Percentiles rank a stretch among this genome's conserved stretches.
Conservation (phyloP, 1,140 invertebrate species). For the Piezodorus guildinii region DNA sequence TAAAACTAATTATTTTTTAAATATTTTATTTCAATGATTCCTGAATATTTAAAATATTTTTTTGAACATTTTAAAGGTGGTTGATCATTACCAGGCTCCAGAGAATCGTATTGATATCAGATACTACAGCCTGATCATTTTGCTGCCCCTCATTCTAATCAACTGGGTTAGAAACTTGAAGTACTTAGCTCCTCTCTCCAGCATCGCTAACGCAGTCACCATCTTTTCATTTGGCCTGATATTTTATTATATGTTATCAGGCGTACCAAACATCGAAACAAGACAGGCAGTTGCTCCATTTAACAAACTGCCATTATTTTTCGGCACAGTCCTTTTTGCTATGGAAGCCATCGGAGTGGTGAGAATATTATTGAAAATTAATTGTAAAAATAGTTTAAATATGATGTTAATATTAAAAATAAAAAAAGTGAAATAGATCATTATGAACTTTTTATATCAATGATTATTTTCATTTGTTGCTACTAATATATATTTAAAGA, state of each 20-base stretch:
- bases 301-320: slow-evolving; percentile 45
- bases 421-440: too few species aligned
- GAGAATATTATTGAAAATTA: slow-evolving; percentile 39
- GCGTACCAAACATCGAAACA: slow-evolving; percentile 39
- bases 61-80: slow-evolving; percentile 33
- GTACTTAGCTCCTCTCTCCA: slow-evolving; percentile 59
- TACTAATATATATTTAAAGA: too few species aligned
- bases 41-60: not conserved
- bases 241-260: slow-evolving; percentile 54
- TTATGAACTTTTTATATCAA: not conserved
- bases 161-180: slow-evolving; percentile 61
- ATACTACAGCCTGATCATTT: slow-evolving; percentile 44
- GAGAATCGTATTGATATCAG: slow-evolving; percentile 32
- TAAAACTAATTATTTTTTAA: not conserved
- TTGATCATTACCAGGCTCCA: slow-evolving; percentile 37
- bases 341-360: slow-evolving; percentile 55
- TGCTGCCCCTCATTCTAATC: slow-evolving; percentile 53
- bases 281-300: slow-evolving; percentile 36
- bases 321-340: slow-evolving; percentile 51
- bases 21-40: not conserved
- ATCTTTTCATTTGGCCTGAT: slow-evolving; percentile 51
- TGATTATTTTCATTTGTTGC: not conserved
- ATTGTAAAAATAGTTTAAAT: not conserved
- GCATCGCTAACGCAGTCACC: slow-evolving; percentile 55
- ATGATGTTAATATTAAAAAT: too few species aligned